Evolutionary conservation across 2,888 invertebrate genomes (phyloP), one percentile per base, ranked within the genome.

Genomic region (Nycteola revayana): DNA sequence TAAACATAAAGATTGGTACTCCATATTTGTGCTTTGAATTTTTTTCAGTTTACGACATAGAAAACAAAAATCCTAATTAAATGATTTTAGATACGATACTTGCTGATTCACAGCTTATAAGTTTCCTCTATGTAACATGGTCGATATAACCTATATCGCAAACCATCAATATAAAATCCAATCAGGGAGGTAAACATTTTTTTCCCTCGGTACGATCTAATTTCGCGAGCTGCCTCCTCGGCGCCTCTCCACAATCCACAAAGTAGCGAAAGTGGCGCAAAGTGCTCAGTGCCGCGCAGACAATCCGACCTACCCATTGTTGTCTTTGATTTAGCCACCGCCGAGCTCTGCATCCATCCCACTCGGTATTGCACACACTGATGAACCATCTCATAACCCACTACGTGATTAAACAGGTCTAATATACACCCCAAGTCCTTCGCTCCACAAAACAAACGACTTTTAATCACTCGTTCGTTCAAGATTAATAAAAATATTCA

Each of bases 241-340:
- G 49, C 55, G 49, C 59, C 67, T 66, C 78, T 74, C 65, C 66
- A 71, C 78, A 75, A 78, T 75, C 75, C 76, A 72, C 77, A 73
- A 76, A 81, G 78, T 78, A 80, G 79, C 73, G 75, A 83, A 83
- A 84, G 82, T 83, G 82, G 74, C 71, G 75, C 72, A 73, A 80
- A 84, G 77, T 81, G 82, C 75, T 72, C 70, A 66, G 68, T 60
- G 38, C 53, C 52, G 56, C 65, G 63, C 71, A 75, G 75, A 81
- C 84, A 80, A 83, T 80, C 75, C 75, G 63, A 59, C 56, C 56
- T 62, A 58, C 44, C 75, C 63, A 80, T 84, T 83, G 82, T 85
- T 78, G 74, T 76, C 74, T 81, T 78, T 83, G 78, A 82, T 80
- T 82, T 75, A 75, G 66, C 73, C 66, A 66, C 67, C 66, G 60